Evolutionary conservation across 2,797 vertebrate species (phyloP).

Genomic region (Fundulus diaphanus): DNA sequence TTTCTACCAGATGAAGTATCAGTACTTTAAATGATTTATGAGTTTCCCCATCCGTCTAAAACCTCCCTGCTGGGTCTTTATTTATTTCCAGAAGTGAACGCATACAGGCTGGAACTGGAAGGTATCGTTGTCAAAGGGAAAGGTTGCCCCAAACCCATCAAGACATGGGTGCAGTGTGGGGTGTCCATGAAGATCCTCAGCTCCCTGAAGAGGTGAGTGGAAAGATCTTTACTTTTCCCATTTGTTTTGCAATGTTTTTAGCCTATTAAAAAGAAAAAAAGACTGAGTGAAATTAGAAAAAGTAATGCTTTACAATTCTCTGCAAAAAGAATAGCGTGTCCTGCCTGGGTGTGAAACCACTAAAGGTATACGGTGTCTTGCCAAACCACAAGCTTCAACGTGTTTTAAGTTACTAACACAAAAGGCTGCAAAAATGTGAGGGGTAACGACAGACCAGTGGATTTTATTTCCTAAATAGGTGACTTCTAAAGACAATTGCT

Average conservation of each 20-base stretch:
- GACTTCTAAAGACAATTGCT: neutral
- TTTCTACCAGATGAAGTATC: neutral
- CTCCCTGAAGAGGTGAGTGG: constrained; percentile 92
- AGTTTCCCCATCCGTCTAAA: neutral
- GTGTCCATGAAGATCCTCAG: constrained; percentile 98
- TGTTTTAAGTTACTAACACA: neutral
- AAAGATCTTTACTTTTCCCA: neutral
- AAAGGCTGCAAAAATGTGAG: neutral
- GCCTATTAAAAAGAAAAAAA: neutral
- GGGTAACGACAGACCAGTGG: neutral
- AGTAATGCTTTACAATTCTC: neutral
- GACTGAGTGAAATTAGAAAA: neutral
- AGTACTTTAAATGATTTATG: neutral
- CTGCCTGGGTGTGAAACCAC: neutral
- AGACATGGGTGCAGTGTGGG: constrained; percentile 98
- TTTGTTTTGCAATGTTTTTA: neutral
- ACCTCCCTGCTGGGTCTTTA: neutral
- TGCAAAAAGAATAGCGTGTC: neutral
- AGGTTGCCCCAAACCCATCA: constrained; percentile 97
- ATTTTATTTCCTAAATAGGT: neutral
- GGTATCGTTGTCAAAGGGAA: constrained; percentile 97
- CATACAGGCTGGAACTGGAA: constrained; percentile 91
- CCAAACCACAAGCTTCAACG: too few species aligned
- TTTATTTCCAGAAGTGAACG: constrained; percentile 85
- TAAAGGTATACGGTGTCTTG: neutral